These are phyloP conservation scores for Zosterops japonicus DNA, from an alignment of 2,113 vertebrate species.

Conservation along the genomic window DNA sequence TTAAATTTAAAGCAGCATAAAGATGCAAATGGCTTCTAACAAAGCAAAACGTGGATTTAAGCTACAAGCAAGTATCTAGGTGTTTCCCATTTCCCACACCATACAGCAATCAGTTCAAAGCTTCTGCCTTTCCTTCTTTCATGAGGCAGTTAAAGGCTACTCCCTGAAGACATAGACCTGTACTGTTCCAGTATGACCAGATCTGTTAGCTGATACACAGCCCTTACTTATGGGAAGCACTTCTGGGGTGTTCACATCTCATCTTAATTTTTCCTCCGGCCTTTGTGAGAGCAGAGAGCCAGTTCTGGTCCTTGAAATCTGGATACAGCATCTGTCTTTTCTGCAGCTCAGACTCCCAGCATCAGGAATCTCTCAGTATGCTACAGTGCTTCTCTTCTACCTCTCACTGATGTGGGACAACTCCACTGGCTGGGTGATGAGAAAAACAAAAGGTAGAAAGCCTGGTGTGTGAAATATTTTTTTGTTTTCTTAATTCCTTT, in stretches of 20 bases:
- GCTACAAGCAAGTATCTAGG: not conserved
- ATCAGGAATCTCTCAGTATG: not conserved
- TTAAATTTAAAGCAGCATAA: not conserved
- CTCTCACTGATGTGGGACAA: not conserved
- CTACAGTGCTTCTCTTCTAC: not conserved
- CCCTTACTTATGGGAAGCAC: not conserved
- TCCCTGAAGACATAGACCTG: not conserved
- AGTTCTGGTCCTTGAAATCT: not conserved
- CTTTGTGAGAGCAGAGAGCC: not conserved
- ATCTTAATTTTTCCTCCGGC: accelerated
- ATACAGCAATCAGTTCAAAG: not conserved
- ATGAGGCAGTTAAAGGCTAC: not conserved
- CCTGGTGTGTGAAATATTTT: not conserved
- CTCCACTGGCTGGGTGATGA: not conserved
- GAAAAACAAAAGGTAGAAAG: not conserved
- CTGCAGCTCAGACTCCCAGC: not conserved
- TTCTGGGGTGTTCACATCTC: not conserved
- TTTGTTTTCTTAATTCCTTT: not conserved
- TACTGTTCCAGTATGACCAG: not conserved
- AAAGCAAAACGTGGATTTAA: not conserved
- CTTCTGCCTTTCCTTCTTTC: not conserved
- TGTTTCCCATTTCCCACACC: not conserved
- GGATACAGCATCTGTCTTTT: not conserved
- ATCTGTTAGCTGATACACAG: not conserved
- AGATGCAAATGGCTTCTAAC: not conserved